phyloP scores from a whole-genome alignment of 2,797 vertebrate species.

The Melanotaenia boesemani region DNA sequence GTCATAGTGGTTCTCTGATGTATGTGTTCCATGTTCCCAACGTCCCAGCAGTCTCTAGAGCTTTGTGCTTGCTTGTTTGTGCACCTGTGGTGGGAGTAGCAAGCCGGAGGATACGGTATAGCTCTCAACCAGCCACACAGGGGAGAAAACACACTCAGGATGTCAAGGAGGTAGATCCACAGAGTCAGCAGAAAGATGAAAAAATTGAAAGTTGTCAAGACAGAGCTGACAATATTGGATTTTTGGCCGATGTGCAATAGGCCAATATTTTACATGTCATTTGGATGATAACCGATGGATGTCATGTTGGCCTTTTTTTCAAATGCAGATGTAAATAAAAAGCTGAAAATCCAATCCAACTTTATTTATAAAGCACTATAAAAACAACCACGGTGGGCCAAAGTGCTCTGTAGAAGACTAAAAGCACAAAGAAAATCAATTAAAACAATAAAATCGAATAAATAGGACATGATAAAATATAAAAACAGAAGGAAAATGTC shows the following conservation, averaged over 20 bases:
- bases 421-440: not conserved
- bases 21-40: constrained; percentile 49
- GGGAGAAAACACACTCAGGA: constrained; percentile 34
- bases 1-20: constrained; percentile 39
- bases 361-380: too few species aligned
- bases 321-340: too few species aligned
- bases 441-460: too few species aligned
- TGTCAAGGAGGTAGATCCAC: constrained; percentile 33
- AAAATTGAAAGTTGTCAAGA: constrained; percentile 18
- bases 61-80: constrained; percentile 24
- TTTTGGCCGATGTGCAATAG: too few species aligned
- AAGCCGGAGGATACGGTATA: constrained; percentile 49
- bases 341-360: too few species aligned
- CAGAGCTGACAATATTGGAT: constrained; percentile 1
- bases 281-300: too few species aligned
- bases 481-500: too few species aligned
- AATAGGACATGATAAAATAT: too few species aligned
- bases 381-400: too few species aligned
- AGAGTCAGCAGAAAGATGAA: constrained; percentile 31
- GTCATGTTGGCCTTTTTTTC: too few species aligned
- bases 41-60: constrained; percentile 25
- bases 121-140: constrained; percentile 39
- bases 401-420: too few species aligned
- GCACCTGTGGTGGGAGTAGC: constrained; percentile 36
- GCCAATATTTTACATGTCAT: too few species aligned